Conservation (phyloP, 2,888 invertebrate genomes). For the Mactromeris polynyma region DNA sequence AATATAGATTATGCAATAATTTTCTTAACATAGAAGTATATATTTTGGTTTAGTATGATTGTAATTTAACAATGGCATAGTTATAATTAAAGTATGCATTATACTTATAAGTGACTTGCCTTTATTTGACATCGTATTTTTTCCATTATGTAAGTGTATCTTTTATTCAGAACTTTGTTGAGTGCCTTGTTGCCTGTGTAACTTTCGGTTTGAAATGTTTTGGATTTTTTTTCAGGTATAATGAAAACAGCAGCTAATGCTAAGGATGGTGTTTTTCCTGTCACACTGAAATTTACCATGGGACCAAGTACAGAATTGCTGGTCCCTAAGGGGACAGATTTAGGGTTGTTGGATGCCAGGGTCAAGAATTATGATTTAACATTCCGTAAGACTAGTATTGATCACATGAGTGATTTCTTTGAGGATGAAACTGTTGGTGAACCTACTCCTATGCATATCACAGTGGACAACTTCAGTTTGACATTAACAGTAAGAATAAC, state of each 20-base stretch:
- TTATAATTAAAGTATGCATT: too few species aligned
- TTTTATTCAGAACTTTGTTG: too few species aligned
- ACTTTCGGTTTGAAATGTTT: too few species aligned
- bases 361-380: slow-evolving; percentile 76
- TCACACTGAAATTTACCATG: slow-evolving; percentile 70
- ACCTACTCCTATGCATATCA: slow-evolving; percentile 91
- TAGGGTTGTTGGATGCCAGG: slow-evolving; percentile 73
- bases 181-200: too few species aligned
- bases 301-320: slow-evolving; percentile 65
- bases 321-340: slow-evolving; percentile 66
- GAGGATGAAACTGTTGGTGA: slow-evolving; percentile 95
- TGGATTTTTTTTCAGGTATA: slow-evolving; percentile 65
- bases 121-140: too few species aligned
- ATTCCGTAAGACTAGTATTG: slow-evolving; percentile 90
- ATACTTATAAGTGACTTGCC: too few species aligned
- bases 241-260: slow-evolving; percentile 43
- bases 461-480: slow-evolving; percentile 49
- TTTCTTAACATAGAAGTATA: too few species aligned
- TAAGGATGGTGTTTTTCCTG: slow-evolving; percentile 62
- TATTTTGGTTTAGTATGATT: too few species aligned
- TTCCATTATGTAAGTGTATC: too few species aligned
- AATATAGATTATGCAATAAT: too few species aligned
- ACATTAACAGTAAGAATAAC: slow-evolving; percentile 47
- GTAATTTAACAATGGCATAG: too few species aligned
- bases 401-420: slow-evolving; percentile 93